Evolutionary conservation across 2,113 vertebrate genomes (phyloP).

Genomic region (Hippoglossus stenolepis): DNA sequence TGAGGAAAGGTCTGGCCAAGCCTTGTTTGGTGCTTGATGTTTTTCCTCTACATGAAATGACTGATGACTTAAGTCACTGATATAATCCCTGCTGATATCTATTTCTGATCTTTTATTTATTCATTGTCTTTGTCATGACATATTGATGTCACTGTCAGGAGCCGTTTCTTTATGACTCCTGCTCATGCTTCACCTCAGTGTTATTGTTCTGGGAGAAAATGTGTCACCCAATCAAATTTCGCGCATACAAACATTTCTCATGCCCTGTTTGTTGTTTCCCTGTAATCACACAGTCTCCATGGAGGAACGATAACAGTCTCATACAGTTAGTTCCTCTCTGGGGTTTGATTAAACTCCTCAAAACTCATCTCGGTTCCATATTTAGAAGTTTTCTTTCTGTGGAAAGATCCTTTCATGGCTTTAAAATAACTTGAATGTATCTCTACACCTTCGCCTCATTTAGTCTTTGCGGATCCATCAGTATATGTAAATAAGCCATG

Average conservation of each 20-base stretch:
- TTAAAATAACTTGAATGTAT: background rate
- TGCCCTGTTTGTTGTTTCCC: conserved; percentile 6
- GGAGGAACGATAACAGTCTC: background rate
- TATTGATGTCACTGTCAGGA: conserved; percentile 16
- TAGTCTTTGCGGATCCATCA: background rate
- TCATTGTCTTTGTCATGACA: background rate
- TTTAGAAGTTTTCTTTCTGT: background rate
- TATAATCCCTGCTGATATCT: background rate
- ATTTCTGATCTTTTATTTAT: background rate
- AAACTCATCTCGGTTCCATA: background rate
- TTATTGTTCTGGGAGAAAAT: conserved; percentile 26
- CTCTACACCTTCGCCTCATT: background rate
- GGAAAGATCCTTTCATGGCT: background rate
- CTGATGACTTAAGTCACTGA: background rate
- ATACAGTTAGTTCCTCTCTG: background rate
- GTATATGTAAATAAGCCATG: background rate
- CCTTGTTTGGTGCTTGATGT: background rate
- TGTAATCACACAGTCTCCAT: background rate
- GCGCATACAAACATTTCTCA: conserved; percentile 1
- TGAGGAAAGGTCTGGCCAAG: too few species aligned
- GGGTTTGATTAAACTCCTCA: background rate
- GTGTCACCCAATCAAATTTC: conserved; percentile 32
- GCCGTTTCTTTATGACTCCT: background rate
- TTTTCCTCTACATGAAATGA: background rate
- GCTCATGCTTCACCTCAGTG: conserved; percentile 3